These are phyloP conservation scores for Ranitomeya imitator DNA, from an alignment of 2,113 vertebrate species.

Conservation along the genomic window DNA sequence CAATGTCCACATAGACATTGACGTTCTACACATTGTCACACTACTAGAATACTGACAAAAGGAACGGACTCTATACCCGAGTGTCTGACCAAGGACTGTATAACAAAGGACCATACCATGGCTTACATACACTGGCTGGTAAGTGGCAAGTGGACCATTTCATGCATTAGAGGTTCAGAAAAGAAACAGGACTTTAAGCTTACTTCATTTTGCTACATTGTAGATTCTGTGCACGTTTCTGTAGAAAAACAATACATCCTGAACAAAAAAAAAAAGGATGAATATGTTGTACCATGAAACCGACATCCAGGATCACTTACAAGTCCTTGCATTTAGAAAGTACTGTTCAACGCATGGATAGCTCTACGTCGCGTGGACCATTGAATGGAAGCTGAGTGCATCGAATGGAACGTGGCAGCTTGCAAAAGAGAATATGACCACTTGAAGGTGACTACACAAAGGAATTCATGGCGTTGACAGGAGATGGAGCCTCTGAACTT, in stretches of 20 bases:
- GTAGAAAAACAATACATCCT: slow-evolving; percentile 62
- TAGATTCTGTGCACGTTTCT: slow-evolving; percentile 63
- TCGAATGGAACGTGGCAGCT: slow-evolving; percentile 64
- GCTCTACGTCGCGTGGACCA: slow-evolving; percentile 61
- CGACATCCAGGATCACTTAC: slow-evolving; percentile 59
- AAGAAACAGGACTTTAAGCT: slow-evolving; percentile 64
- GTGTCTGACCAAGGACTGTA: slow-evolving; percentile 75
- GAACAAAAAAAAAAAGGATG: slow-evolving; percentile 42
- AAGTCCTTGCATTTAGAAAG: slow-evolving; percentile 27
- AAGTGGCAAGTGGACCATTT: slow-evolving; percentile 71
- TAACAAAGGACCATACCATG: slow-evolving; percentile 74
- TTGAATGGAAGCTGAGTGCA: slow-evolving; percentile 57
- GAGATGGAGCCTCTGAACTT: slow-evolving; percentile 95
- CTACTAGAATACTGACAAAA: slow-evolving; percentile 82
- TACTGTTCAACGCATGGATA: slow-evolving; percentile 29
- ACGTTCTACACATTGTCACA: slow-evolving; percentile 81
- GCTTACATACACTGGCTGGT: slow-evolving; percentile 72
- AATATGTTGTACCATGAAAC: slow-evolving; percentile 61
- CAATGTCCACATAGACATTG: slow-evolving; percentile 85
- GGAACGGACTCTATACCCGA: slow-evolving; percentile 77
- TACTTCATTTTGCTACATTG: slow-evolving; percentile 48
- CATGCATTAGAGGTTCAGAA: slow-evolving; percentile 76
- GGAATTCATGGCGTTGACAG: slow-evolving; percentile 95
- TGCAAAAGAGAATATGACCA: slow-evolving; percentile 57
- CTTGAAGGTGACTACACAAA: slow-evolving; percentile 81